Evolutionary conservation across 2,888 invertebrate genomes (phyloP).

Genomic region (Macropis europaea): DNA sequence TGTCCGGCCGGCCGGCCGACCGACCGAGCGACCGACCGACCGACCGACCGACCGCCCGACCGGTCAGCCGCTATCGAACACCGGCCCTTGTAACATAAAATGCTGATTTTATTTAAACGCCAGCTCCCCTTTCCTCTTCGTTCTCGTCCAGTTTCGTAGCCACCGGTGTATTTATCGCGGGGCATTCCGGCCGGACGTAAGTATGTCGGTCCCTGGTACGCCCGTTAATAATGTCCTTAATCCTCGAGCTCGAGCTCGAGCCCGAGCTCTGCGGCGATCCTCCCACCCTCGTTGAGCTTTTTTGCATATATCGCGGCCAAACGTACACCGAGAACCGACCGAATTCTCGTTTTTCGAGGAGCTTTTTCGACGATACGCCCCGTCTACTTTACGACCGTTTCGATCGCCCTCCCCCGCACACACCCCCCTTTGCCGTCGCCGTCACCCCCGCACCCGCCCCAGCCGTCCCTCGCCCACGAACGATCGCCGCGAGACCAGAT

Average conservation of each 20-base stretch:
- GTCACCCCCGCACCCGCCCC: neutral
- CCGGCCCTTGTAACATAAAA: slow-evolving; percentile 76
- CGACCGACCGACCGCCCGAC: slow-evolving; percentile 24
- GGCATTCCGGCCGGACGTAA: slow-evolving; percentile 76
- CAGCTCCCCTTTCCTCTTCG: slow-evolving; percentile 45
- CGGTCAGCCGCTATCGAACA: slow-evolving; percentile 68
- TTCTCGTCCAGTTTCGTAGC: slow-evolving; percentile 60
- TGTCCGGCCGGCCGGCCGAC: too few species aligned
- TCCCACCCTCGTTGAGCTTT: slow-evolving; percentile 51
- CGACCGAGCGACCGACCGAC: neutral
- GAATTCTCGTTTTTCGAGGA: slow-evolving; percentile 58
- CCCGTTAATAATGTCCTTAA: slow-evolving; percentile 79
- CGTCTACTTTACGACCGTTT: slow-evolving; percentile 61
- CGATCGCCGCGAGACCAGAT: slow-evolving; percentile 47
- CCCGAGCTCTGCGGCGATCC: slow-evolving; percentile 58
- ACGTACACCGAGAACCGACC: slow-evolving; percentile 50
- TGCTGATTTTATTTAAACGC: slow-evolving; percentile 78
- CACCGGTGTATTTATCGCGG: slow-evolving; percentile 75
- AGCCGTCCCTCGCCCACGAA: slow-evolving; percentile 18
- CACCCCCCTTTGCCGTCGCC: neutral
- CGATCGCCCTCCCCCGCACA: slow-evolving; percentile 48
- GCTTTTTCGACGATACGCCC: slow-evolving; percentile 62
- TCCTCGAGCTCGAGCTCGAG: slow-evolving; percentile 64
- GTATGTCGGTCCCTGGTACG: slow-evolving; percentile 74
- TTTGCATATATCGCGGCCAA: slow-evolving; percentile 61